phyloP scores from a whole-genome alignment of 2,113 vertebrate genomes.

The Oreotragus oreotragus region DNA sequence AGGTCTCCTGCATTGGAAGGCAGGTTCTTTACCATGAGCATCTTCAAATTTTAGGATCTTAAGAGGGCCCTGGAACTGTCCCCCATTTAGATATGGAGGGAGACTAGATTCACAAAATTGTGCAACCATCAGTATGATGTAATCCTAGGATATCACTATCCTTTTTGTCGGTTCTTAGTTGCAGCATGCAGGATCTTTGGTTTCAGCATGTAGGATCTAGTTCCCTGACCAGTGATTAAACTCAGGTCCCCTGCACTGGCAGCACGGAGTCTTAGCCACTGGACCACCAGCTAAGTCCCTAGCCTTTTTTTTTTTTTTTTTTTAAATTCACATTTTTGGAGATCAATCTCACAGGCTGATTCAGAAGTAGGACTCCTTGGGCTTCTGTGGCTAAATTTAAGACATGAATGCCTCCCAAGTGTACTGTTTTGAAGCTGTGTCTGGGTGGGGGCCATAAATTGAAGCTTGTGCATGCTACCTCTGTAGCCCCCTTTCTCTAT shows the following conservation, averaged over 20 bases:
- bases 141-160: not conserved
- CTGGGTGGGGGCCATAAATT: accelerated
- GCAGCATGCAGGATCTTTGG: not conserved
- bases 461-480: not conserved
- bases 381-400: not conserved
- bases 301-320: not conserved
- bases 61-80: not conserved
- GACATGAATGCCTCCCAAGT: not conserved
- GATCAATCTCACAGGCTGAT: accelerated
- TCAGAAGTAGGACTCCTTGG: not conserved
- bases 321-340: not conserved
- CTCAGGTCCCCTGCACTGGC: not conserved
- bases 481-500: not conserved
- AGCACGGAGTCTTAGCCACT: not conserved
- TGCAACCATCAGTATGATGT: not conserved
- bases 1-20: not conserved
- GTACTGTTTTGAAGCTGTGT: too few species aligned
- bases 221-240: not conserved
- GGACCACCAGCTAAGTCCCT: not conserved
- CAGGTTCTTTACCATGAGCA: not conserved
- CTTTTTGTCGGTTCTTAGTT: not conserved
- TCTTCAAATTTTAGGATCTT: not conserved
- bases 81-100: not conserved
- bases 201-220: not conserved
- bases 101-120: not conserved